A percentile compares a stretch with the other conserved stretches of the same genome.
These are phyloP conservation scores for Tragelaphus eurycerus DNA, from an alignment of 2,797 vertebrate genomes.

Conservation along the genomic window DNA sequence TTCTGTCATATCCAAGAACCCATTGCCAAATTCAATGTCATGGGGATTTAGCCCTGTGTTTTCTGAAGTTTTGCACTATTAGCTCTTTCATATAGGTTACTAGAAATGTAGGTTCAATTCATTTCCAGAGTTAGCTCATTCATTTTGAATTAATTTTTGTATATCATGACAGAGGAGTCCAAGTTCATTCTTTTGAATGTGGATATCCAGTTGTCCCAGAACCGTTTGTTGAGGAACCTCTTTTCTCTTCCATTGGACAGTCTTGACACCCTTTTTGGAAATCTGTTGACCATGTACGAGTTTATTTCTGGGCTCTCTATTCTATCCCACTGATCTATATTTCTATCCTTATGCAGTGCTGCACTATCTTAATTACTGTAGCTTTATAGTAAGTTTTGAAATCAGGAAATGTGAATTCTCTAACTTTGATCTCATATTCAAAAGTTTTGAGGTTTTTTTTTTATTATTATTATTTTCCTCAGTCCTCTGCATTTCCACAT, in stretches of 20 bases:
- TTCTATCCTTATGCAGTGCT: neutral
- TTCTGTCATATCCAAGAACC: constrained; percentile 24
- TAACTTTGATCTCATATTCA: neutral
- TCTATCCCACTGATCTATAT: neutral
- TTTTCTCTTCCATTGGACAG: neutral
- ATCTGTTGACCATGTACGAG: neutral
- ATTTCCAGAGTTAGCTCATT: neutral
- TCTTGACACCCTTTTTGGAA: neutral
- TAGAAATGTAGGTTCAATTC: neutral
- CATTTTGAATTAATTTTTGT: neutral
- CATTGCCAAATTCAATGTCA: neutral
- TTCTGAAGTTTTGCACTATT: neutral
- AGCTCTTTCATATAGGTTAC: neutral
- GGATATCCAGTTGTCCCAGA: neutral
- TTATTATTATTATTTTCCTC: neutral
- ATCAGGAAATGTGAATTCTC: neutral
- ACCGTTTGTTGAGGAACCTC: neutral
- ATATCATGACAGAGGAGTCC: neutral
- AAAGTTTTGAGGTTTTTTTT: neutral
- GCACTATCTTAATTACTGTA: neutral
- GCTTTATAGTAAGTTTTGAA: neutral
- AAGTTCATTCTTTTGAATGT: neutral
- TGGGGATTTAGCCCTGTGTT: neutral
- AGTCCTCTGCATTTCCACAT: neutral
- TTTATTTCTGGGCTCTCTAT: neutral